Conservation (phyloP, 1,140 invertebrate species). For the Drosophila serrata region DNA sequence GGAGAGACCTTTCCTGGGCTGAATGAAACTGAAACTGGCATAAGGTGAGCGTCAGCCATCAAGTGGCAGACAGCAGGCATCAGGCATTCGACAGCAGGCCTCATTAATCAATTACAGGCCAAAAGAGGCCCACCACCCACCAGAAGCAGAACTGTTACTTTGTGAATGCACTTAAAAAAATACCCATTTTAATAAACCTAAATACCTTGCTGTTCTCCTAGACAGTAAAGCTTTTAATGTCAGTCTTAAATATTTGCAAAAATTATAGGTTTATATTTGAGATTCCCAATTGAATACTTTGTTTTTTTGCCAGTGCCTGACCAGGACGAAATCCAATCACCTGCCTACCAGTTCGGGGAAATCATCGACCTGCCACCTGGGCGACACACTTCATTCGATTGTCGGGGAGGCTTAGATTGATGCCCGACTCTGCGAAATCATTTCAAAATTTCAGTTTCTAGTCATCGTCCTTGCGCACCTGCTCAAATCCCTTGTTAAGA, state of each 20-base stretch:
- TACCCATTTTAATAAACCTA: neutral
- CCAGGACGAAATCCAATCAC: slow-evolving; percentile 42
- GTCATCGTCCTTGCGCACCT: neutral
- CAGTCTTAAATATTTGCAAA: neutral
- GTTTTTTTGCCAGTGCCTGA: slow-evolving; percentile 11
- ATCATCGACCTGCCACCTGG: slow-evolving; percentile 40
- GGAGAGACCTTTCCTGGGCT: too few relatives aligned
- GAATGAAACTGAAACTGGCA: slow-evolving; percentile 10
- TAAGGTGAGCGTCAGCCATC: slow-evolving; percentile 51
- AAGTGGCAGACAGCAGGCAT: slow-evolving; percentile 60
- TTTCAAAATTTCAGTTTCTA: slow-evolving; percentile 33
- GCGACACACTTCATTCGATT: slow-evolving; percentile 52
- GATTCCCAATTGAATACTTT: neutral
- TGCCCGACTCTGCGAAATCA: slow-evolving; percentile 30
- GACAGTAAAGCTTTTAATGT: slow-evolving; percentile 3
- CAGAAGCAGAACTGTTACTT: slow-evolving; percentile 19
- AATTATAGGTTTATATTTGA: neutral
- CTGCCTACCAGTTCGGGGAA: slow-evolving; percentile 30
- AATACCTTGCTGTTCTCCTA: neutral
- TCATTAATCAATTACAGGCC: slow-evolving; percentile 79
- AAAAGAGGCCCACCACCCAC: slow-evolving; percentile 10
- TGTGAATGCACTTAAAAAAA: slow-evolving; percentile 11
- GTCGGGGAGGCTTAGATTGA: slow-evolving; percentile 47
- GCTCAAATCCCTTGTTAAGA: neutral
- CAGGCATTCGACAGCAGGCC: slow-evolving; percentile 67